A percentile compares a stretch with the other conserved stretches of the same genome.
Evolutionary conservation across 1,140 invertebrate species (phyloP).

Genomic region (Tribolium madens): DNA sequence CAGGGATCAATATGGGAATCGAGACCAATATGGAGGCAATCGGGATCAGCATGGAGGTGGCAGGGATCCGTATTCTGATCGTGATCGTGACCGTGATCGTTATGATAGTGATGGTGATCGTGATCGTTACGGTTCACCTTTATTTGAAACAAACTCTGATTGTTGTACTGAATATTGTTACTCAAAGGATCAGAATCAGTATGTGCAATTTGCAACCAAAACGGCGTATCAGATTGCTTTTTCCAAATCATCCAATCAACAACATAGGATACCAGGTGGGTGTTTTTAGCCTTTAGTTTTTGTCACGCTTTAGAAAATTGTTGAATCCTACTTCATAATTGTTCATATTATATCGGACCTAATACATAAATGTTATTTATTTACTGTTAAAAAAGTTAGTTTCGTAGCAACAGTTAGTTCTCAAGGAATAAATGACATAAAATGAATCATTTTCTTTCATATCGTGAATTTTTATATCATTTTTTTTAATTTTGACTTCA

Average conservation of each 20-base stretch:
- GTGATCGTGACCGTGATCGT: background rate
- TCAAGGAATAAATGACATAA: no score
- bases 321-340: no score
- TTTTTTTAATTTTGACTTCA: no score
- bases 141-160: slow-evolving; percentile 48
- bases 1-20: slow-evolving; percentile 21
- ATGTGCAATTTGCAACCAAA: slow-evolving; percentile 73
- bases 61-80: no score
- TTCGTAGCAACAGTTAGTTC: no score
- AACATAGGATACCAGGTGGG: slow-evolving; percentile 69
- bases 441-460: no score
- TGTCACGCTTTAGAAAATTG: no score
- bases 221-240: slow-evolving; percentile 75
- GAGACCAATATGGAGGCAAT: background rate
- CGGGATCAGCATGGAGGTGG: slow-evolving; percentile 45
- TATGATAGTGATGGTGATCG: slow-evolving; percentile 30
- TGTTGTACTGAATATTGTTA: slow-evolving; percentile 72
- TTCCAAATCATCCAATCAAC: slow-evolving; percentile 66
- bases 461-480: no score
- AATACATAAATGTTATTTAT: no score
- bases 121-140: slow-evolving; percentile 1
- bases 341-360: no score
- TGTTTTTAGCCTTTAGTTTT: no score
- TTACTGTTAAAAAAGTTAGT: no score
- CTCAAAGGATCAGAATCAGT: slow-evolving; percentile 70